Evolutionary conservation across 2,113 vertebrate genomes (phyloP), one percentile per base, ranked within the genome.

Genomic region (Hippocampus barbouri): DNA sequence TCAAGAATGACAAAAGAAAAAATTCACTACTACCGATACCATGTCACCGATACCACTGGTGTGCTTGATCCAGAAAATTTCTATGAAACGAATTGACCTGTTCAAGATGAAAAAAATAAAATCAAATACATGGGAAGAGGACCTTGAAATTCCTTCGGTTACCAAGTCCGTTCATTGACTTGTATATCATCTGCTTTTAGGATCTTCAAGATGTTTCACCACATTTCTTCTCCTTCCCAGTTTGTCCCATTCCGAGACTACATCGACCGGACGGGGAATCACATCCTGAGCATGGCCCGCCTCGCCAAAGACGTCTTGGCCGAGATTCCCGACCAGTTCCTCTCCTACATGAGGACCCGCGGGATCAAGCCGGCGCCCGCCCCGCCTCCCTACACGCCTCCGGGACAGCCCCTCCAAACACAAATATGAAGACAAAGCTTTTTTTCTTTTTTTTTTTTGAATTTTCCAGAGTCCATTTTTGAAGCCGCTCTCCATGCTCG

Each of bases 161-260:
- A 30, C 27, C 27, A 30, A 30, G 27, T 30, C 27, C 27, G 27
- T 30, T 30, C 27, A 30, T 30, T 30, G 27, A 30, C 27, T 30
- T 30, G 27, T 30, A 30, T 30, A 2, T 30, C 27, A 30, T 30
- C 27, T n/a, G 53, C 6, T 43, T 1, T 43, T 25, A 25, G 25
- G 25, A 25, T 25, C 25, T 25, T 25, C 25, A 25, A 25, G 25
- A 25, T 25, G 25, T 25, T 25, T 25, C 25, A 25, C 25, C 25
- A 25, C 25, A 25, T 25, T 45, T 43, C 12, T 20, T 77, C 61
- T 68, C 25, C 2, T 34, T 20, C 57, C 20, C 71, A 99, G 97
- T 99, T 99, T 61, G 97, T 99, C 75, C 97, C 97, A 0, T 98
- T 99, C 89, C 91, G 97, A 40, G 97, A 99, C 85, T 99, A 99